These are phyloP conservation scores for Mimachlamys varia DNA, from an alignment of 2,888 invertebrate genomes.

Conservation along the genomic window DNA sequence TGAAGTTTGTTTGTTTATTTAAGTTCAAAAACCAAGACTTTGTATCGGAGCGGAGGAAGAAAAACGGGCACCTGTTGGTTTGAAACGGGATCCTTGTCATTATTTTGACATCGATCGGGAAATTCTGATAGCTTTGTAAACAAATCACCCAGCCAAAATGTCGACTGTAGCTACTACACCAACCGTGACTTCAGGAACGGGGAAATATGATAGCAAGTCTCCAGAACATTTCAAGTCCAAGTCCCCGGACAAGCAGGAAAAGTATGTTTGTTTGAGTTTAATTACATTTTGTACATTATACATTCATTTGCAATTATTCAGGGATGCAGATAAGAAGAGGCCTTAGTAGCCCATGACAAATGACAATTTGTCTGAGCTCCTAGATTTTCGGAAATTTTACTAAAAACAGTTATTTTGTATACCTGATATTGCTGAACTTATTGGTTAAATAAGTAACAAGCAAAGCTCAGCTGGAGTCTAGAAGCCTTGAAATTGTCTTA, in stretches of 20 bases:
- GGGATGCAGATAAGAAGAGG: too few relatives aligned
- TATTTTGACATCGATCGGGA: background rate
- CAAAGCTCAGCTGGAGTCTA: too few relatives aligned
- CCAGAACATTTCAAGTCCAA: conserved; percentile 56
- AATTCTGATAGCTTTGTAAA: background rate
- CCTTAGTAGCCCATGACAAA: too few relatives aligned
- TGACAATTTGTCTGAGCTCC: too few relatives aligned
- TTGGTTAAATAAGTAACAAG: too few relatives aligned
- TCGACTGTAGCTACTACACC: conserved; percentile 48
- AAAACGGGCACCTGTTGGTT: conserved; percentile 46
- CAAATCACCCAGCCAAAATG: conserved; percentile 23
- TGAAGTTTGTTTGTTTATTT: background rate
- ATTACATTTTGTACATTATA: background rate
- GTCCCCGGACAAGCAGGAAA: conserved; percentile 44
- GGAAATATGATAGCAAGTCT: conserved; percentile 59
- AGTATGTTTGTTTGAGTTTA: conserved; percentile 39
- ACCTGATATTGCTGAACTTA: too few relatives aligned
- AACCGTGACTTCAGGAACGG: conserved; percentile 54
- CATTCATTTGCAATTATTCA: too few relatives aligned
- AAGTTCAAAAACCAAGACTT: background rate
- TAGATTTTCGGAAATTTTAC: too few relatives aligned
- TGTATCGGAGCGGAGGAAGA: background rate
- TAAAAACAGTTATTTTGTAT: too few relatives aligned
- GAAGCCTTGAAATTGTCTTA: too few relatives aligned
- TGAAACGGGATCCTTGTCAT: background rate